phyloP scores from a whole-genome alignment of 2,797 vertebrate genomes.

The Ceyx erithaca region DNA sequence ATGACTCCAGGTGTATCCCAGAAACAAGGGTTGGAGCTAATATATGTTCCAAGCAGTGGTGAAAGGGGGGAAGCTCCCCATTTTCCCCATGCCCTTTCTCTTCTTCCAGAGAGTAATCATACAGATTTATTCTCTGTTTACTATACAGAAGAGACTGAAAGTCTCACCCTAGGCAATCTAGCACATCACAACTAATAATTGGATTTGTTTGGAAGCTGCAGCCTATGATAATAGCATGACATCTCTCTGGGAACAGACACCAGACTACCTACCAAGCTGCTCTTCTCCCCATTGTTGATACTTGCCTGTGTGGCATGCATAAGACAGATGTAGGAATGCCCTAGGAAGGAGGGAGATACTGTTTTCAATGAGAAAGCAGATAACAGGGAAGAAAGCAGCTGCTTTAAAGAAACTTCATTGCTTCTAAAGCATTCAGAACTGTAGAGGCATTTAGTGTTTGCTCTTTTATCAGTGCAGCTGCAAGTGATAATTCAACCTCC shows the following conservation, averaged over 20 bases:
- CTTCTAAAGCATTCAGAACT: constrained; percentile 62
- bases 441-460: constrained; percentile 71
- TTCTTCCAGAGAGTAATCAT: not conserved
- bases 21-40: not conserved
- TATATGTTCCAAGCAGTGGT: not conserved
- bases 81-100: constrained; percentile 24
- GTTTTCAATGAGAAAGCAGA: constrained; percentile 56
- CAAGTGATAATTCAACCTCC: constrained; percentile 76
- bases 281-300: constrained; percentile 44
- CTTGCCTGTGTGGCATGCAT: constrained; percentile 69
- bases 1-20: not conserved
- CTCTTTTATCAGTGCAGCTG: constrained; percentile 82
- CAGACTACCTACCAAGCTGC: constrained; percentile 64
- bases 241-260: constrained; percentile 45
- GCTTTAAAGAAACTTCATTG: constrained; percentile 70
- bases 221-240: constrained; percentile 34
- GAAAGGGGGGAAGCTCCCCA: constrained; percentile 2
- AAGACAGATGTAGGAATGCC: constrained; percentile 73
- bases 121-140: constrained; percentile 55
- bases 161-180: not conserved
- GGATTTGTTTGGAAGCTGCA: constrained; percentile 64
- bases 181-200: not conserved
- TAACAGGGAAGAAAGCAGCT: constrained; percentile 71
- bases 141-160: constrained; percentile 21
- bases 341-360: constrained; percentile 67